Percentiles rank a stretch among this genome's conserved stretches.
Conservation (phyloP, 2,797 vertebrate genomes). For the Lophius americanus region DNA sequence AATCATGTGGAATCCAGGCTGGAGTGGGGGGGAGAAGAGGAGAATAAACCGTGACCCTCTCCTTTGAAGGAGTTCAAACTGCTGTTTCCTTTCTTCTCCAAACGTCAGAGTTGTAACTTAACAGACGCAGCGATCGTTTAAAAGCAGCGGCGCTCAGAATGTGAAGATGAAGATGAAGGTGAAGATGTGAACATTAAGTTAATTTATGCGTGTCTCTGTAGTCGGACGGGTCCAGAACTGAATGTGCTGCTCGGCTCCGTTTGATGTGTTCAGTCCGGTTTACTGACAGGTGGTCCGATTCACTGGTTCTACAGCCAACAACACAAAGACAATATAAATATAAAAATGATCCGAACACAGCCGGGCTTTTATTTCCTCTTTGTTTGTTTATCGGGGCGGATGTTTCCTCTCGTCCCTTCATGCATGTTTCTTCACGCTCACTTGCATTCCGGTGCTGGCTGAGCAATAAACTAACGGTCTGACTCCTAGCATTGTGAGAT, state of each 20-base stretch:
- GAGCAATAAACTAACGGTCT: conserved; percentile 63
- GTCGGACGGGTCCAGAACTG: conserved; percentile 30
- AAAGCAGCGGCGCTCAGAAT: conserved; percentile 50
- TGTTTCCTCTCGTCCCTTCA: too few species aligned
- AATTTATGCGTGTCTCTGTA: conserved; percentile 29
- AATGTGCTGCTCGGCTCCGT: not conserved
- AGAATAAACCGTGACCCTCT: conserved; percentile 15
- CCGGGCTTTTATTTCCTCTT: conserved; percentile 10
- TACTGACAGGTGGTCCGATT: too few species aligned
- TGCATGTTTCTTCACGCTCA: conserved; percentile 34
- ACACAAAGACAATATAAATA: not conserved
- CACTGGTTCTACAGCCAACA: not conserved
- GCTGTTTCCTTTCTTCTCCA: conserved; percentile 60
- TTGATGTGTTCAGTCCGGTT: too few species aligned
- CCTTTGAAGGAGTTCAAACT: conserved; percentile 38
- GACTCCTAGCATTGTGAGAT: conserved; percentile 35
- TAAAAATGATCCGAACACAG: too few species aligned
- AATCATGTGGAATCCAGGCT: not conserved
- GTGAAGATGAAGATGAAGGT: conserved; percentile 19
- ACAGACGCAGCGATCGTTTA: conserved; percentile 34
- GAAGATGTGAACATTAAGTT: conserved; percentile 13
- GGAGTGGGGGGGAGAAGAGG: conserved; percentile 4
- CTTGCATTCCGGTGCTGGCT: conserved; percentile 45
- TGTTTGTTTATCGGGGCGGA: too few species aligned
- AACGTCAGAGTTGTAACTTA: conserved; percentile 67